Evolutionary conservation across 1,140 invertebrate species (phyloP), one percentile per base, ranked within the genome.

Genomic region (Drosophila repletoides): DNA sequence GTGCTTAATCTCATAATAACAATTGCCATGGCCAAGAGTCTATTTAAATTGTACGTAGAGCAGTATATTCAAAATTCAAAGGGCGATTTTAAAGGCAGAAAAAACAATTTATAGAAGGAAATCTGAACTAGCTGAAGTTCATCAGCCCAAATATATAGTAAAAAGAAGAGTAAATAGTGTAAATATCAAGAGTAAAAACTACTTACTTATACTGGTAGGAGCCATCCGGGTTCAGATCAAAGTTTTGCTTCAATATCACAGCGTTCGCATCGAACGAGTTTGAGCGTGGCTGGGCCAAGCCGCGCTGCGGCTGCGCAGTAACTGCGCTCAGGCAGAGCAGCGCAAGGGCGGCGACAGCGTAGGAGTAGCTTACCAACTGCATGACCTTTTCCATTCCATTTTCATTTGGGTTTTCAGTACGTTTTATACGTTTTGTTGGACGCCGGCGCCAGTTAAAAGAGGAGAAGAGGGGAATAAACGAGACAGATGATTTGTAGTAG

Each of bases 161-260:
- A n/a, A n/a, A n/a, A n/a, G n/a, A n/a, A n/a, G n/a, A n/a, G n/a
- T n/a, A 21, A 5, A 40, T n/a, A 40, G 7, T 15, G 2, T 21
- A 40, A 3, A 2, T 21, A 40, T 40, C 19, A 6, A 5, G 1
- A 48, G 15, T 26, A 28, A 6, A 2, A 55, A 6, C 4, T 5
- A 74, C 86, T 75, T 33, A 90, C 89, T 88, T 90, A 67, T 90
- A 91, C 60, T 89, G 84, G 69, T 92, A 92, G 40, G 91, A 91
- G 53, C 91, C 91, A 76, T 92, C 91, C 19, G 84, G 89, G 64
- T 91, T 91, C 5, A 91, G 77, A 74, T 91, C 90, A 15, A 90
- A 91, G 34, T 88, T 76, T 68, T 91, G 91, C 65, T 88, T 88
- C 12, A 92, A 52, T 64, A 92, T 91, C 33, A 90, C 88, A 17